Base-by-base conservation (phyloP, 2,888 invertebrate genomes). In the Dione vanillae region DNA sequence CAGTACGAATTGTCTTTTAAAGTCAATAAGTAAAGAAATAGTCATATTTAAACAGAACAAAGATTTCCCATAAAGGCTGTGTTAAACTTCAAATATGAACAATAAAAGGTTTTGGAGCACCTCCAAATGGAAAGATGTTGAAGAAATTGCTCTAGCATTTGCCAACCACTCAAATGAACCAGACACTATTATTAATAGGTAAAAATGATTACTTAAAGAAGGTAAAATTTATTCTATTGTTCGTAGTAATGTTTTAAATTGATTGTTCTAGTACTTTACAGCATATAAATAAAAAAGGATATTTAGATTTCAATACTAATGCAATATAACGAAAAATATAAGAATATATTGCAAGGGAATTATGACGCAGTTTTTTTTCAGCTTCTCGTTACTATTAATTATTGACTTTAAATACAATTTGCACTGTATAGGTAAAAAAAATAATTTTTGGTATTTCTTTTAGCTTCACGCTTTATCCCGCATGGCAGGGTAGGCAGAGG, bases 31-130 rank as follows among this genome's bases (percentile, higher is more conserved):
- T 16, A 19, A 5, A 37, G 11, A 45, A 41, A 45, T 70, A 74
- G 74, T 76, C 64, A 66, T 71, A 75, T 72, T 77, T 78, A 80
- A 83, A 80, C 76, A 76, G 74, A 76, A 76, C 74, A 69, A 27
- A 64, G 74, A 51, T 78, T 82, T 79, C 84, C 83, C 82, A 83
- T 87, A 86, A 83, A 86, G 85, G 82, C 78, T 78, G 79, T 79
- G 78, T 77, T 78, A 80, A 79, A 76, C 73, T 78, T 74, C 80
- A 82, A 80, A 88, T 87, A 84, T 82, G 82, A 83, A 85, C 84
- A 87, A 87, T 89, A 88, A 90, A 88, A 86, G 83, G 82, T 80
- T 81, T 90, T 91, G 91, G 90, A 89, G 78, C 82, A 80, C 75
- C 85, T 91, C 91, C 91, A 92, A 91, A 88, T 88, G 85, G 83